Evolutionary conservation across 2,113 vertebrate genomes (phyloP).

Genomic region (Callorhinus ursinus): DNA sequence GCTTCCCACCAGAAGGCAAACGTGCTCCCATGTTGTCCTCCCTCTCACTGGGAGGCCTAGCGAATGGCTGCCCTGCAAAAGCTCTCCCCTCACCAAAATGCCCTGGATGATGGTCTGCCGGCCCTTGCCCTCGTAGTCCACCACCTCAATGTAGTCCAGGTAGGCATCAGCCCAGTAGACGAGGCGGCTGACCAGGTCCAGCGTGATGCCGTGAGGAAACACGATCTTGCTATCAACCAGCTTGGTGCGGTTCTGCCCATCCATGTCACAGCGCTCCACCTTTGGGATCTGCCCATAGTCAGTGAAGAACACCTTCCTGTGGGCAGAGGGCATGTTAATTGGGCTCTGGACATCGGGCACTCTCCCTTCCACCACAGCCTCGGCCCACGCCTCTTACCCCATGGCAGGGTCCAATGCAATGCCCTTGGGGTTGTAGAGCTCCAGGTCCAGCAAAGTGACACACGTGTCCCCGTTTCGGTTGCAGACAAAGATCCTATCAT

Average conservation of each 20-base stretch:
- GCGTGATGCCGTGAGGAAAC: conserved; percentile 96
- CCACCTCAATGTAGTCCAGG: conserved; percentile 98
- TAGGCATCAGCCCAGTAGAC: conserved; percentile 99
- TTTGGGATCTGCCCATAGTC: conserved; percentile 98
- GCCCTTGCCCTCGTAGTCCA: conserved; percentile 98
- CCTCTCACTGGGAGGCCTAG: neutral
- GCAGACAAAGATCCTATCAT: conserved; percentile 98
- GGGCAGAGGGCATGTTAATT: neutral
- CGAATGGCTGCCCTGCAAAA: neutral
- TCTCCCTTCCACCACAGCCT: neutral
- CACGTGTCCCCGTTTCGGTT: conserved; percentile 95
- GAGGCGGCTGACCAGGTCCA: conserved; percentile 96
- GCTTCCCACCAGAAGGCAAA: neutral
- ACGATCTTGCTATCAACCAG: conserved; percentile 98
- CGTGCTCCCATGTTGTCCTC: neutral
- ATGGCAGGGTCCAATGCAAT: conserved; percentile 96
- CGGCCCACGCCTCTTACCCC: conserved; percentile 88
- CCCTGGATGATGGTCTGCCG: conserved; percentile 98
- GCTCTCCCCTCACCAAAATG: conserved; percentile 90
- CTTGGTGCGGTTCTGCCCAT: conserved; percentile 98
- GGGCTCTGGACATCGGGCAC: fast-evolving
- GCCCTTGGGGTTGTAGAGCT: conserved; percentile 97
- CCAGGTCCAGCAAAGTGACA: conserved; percentile 96
- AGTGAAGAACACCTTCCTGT: conserved; percentile 97
- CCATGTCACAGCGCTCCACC: conserved; percentile 98